Conservation (phyloP, 2,113 vertebrate genomes). For the Tachuris rubrigastra region DNA sequence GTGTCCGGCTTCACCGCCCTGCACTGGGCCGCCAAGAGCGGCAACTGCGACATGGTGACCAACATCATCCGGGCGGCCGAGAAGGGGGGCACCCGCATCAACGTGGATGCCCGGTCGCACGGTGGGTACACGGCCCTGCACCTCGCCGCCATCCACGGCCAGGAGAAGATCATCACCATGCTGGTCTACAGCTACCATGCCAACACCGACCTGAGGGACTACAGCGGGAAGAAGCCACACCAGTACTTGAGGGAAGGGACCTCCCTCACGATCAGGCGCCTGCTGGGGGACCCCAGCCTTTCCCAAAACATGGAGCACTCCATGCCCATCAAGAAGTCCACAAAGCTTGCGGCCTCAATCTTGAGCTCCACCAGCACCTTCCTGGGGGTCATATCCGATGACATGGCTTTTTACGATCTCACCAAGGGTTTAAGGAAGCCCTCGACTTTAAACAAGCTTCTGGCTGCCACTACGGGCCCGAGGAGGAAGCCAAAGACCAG, state of each 20-base stretch:
- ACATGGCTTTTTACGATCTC: conserved; percentile 78
- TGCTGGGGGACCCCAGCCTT: conserved; percentile 79
- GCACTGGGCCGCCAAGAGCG: conserved; percentile 93
- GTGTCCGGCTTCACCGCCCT: conserved; percentile 90
- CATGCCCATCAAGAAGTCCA: conserved; percentile 52
- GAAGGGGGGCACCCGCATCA: conserved; percentile 57
- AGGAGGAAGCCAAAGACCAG: conserved; percentile 84
- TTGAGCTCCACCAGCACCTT: conserved; percentile 78
- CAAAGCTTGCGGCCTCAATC: conserved; percentile 78
- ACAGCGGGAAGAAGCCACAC: conserved; percentile 86
- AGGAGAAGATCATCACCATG: conserved; percentile 75
- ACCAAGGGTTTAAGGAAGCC: conserved; percentile 79
- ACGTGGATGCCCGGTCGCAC: conserved; percentile 82
- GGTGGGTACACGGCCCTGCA: conserved; percentile 92
- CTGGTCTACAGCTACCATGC: conserved; percentile 81
- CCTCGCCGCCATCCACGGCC: conserved; percentile 87
- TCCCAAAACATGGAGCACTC: neutral
- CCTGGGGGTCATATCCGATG: conserved; percentile 79
- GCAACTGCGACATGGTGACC: conserved; percentile 81
- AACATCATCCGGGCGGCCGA: conserved; percentile 78
- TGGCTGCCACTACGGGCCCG: conserved; percentile 72
- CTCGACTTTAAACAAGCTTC: conserved; percentile 82
- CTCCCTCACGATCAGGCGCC: conserved; percentile 62
- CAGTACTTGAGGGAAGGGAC: conserved; percentile 82
- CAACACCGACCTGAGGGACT: conserved; percentile 80